A percentile compares a stretch with the other conserved stretches of the same genome.
These are phyloP conservation scores for Carcina quercana DNA, from an alignment of 2,888 invertebrate species.

Conservation along the genomic window DNA sequence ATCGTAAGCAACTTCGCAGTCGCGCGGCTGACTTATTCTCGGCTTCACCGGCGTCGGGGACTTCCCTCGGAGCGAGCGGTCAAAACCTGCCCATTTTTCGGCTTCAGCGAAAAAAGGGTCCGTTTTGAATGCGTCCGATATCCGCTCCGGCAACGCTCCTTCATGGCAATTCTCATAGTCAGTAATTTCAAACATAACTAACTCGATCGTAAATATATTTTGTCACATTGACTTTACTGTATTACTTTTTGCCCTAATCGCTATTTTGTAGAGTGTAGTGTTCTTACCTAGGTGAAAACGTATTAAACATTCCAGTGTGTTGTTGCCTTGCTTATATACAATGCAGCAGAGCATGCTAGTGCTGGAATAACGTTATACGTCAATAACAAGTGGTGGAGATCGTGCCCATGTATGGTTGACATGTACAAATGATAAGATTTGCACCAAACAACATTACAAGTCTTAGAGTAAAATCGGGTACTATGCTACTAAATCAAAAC, in stretches of 20 bases:
- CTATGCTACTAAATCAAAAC: slow-evolving; percentile 73
- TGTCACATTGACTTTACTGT: slow-evolving; percentile 1
- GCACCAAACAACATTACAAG: too few species aligned
- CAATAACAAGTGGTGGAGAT: too few species aligned
- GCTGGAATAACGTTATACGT: slow-evolving; percentile 8
- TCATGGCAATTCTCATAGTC: slow-evolving; percentile 65
- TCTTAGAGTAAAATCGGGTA: too few species aligned
- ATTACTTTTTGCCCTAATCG: not conserved
- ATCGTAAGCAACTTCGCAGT: slow-evolving; percentile 82
- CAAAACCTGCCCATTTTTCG: slow-evolving; percentile 71
- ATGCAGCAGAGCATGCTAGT: slow-evolving; percentile 62
- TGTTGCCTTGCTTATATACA: slow-evolving; percentile 60
- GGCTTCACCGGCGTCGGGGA: slow-evolving; percentile 84
- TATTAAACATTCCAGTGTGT: slow-evolving; percentile 37
- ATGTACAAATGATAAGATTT: slow-evolving; percentile 9
- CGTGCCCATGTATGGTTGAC: too few species aligned
- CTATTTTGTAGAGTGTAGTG: slow-evolving; percentile 55
- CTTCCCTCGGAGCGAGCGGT: slow-evolving; percentile 61
- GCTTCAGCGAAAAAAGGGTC: slow-evolving; percentile 71
- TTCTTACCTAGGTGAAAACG: slow-evolving; percentile 32
- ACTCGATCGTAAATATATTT: slow-evolving; percentile 3
- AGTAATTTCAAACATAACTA: slow-evolving; percentile 31
- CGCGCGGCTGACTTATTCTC: slow-evolving; percentile 79
- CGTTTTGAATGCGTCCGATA: slow-evolving; percentile 65
- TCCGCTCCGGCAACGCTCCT: slow-evolving; percentile 61